phyloP scores from a whole-genome alignment of 1,140 invertebrate species.

The Aphelenchoides besseyi region DNA sequence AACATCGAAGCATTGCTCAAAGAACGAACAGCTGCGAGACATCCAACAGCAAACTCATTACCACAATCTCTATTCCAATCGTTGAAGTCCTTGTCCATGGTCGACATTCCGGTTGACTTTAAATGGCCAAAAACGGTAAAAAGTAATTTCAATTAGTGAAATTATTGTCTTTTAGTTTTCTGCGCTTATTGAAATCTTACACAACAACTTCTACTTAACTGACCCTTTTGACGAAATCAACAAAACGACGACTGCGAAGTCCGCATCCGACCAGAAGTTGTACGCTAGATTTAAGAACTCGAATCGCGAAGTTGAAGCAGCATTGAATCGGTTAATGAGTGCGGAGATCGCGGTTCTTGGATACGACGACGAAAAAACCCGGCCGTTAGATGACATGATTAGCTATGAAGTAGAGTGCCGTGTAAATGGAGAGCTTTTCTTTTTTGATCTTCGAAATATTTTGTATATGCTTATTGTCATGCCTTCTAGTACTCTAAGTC shows the following conservation, averaged over 20 bases:
- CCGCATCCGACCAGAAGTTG: background rate
- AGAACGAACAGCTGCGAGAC: background rate
- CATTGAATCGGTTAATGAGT: background rate
- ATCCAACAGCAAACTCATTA: background rate
- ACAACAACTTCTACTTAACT: background rate
- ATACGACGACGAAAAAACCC: background rate
- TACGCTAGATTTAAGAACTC: background rate
- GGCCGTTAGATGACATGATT: conserved; percentile 3
- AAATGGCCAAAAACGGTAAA: background rate
- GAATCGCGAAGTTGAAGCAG: background rate
- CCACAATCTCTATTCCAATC: background rate
- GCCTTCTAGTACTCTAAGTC: background rate
- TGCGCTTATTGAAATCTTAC: background rate
- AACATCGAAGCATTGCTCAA: background rate
- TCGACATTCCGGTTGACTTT: conserved; percentile 8
- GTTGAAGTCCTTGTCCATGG: background rate
- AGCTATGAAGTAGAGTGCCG: background rate
- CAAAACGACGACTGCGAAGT: background rate
- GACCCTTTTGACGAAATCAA: background rate
- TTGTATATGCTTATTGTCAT: background rate
- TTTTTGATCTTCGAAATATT: conserved; percentile 1
- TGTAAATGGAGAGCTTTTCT: background rate
- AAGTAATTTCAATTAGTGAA: no score
- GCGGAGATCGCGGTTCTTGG: background rate
- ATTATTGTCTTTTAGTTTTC: background rate